Base-by-base conservation (phyloP, 2,888 invertebrate genomes). In the Xestia ashworthii region DNA sequence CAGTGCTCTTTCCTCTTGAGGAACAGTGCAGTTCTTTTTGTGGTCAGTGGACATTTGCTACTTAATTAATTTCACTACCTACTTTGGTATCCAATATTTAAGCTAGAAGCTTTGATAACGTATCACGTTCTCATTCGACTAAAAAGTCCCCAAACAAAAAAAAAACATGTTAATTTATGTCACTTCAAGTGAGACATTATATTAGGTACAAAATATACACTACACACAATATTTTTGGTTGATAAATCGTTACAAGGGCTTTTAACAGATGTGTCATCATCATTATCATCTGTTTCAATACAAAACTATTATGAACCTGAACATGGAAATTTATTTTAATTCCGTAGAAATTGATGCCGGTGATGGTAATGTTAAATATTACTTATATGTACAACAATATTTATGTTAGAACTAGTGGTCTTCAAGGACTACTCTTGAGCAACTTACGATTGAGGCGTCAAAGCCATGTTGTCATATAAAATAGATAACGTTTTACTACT, bases 321-420 rank as follows among this genome's bases (percentile, higher is more conserved):
- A 78, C 58, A 84, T 83, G 81, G 58, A 80, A 83, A 84, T 84
- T 70, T 84, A 87, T 81, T 83, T n/a, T 82, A 84, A 81, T 78
- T 72, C 62, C 55, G 38, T 80, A 74, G 55, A 78, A 83, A 81
- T 78, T 72, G 67, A 67, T 71, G 64, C 74, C 32, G 65, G 53
- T 60, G 44, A 68, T 72, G 79, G 50, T 71, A 74, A 69, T 74
- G 12, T 74, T 62, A 67, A 73, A 81, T 71, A 76, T 74, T 80
- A 71, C 80, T 76, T 76, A 16, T 65, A 44, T 14, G 44, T 74
- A 38, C 65, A 70, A 64, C 65, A 71, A 77, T 86, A 78, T 83
- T 86, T 80, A 70, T 58, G 71, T 77, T 81, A 73, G 22, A 74
- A 84, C 81, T 85, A 82, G 79, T 89, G 89, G 79, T 86, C 46